Percentiles rank a stretch among this genome's conserved stretches.
Conservation (phyloP, 2,888 invertebrate genomes). For the Zygothrica quintamaculata region DNA sequence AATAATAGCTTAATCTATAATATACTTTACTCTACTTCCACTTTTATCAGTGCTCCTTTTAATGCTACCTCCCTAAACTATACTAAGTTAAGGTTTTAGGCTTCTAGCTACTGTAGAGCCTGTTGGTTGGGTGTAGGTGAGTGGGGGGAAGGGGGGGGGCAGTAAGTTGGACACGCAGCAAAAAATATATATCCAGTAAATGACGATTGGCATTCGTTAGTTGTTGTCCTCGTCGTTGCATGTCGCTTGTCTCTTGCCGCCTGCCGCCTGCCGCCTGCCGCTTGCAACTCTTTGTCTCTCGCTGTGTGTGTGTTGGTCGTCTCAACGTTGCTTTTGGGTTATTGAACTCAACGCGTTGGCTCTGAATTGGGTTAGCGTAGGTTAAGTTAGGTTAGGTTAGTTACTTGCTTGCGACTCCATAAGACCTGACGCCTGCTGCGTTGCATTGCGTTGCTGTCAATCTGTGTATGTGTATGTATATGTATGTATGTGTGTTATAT, state of each 20-base stretch:
- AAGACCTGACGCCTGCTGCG: conserved; percentile 31
- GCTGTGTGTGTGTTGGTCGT: conserved; percentile 12
- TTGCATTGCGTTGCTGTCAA: not conserved
- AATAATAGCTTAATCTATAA: not conserved
- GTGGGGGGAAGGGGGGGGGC: no score
- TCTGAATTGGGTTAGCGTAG: conserved; percentile 78
- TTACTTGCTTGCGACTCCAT: conserved; percentile 36
- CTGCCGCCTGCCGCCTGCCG: conserved; percentile 5
- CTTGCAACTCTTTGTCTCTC: not conserved
- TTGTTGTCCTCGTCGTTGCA: conserved; percentile 11
- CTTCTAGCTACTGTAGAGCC: no score
- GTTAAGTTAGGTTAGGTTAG: conserved; percentile 64
- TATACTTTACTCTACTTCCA: no score
- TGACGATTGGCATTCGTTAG: conserved; percentile 47
- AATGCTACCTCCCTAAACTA: no score
- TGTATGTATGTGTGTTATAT: conserved; percentile 43
- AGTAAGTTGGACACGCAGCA: no score
- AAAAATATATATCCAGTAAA: conserved; percentile 20
- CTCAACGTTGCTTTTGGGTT: conserved; percentile 53
- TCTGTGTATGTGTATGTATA: conserved; percentile 4
- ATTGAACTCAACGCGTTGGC: conserved; percentile 68
- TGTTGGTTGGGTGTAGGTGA: no score
- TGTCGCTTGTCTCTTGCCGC: conserved; percentile 12
- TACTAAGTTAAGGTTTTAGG: no score
- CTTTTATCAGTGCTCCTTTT: no score